A percentile compares a stretch with the other conserved stretches of the same genome.
Evolutionary conservation across 2,113 vertebrate species (phyloP).

Genomic region (Prionailurus bengalensis): DNA sequence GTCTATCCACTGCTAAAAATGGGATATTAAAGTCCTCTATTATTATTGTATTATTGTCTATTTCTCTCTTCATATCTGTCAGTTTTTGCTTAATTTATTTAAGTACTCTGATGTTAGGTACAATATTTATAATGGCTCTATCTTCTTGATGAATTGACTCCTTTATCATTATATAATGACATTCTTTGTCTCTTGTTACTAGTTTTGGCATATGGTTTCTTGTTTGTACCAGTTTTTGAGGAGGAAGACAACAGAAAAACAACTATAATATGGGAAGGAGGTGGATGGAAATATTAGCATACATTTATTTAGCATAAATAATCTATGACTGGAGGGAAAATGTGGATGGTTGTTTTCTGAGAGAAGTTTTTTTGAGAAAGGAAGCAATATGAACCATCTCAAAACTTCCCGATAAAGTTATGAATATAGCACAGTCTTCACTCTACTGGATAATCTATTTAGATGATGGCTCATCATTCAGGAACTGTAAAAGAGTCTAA

Average conservation of each 20-base stretch:
- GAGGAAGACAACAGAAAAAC: neutral
- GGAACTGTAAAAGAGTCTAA: neutral
- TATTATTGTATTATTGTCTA: neutral
- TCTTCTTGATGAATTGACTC: neutral
- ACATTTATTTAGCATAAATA: neutral
- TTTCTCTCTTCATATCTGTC: neutral
- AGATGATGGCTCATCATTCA: neutral
- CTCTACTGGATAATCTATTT: neutral
- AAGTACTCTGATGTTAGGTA: neutral
- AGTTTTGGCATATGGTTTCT: neutral
- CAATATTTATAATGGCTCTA: neutral
- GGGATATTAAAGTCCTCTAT: neutral
- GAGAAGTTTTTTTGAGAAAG: neutral
- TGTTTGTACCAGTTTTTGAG: neutral
- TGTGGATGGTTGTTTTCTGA: neutral
- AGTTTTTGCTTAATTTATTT: neutral
- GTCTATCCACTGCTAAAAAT: neutral
- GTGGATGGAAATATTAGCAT: neutral
- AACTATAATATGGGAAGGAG: neutral
- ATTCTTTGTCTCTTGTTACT: neutral
- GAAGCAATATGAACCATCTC: neutral
- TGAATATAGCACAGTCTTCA: neutral
- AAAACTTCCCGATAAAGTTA: neutral
- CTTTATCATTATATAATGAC: neutral
- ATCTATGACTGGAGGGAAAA: neutral